A percentile compares a stretch with the other conserved stretches of the same genome.
Evolutionary conservation across 2,888 invertebrate species (phyloP).

Genomic region (Amphipoea oculea): DNA sequence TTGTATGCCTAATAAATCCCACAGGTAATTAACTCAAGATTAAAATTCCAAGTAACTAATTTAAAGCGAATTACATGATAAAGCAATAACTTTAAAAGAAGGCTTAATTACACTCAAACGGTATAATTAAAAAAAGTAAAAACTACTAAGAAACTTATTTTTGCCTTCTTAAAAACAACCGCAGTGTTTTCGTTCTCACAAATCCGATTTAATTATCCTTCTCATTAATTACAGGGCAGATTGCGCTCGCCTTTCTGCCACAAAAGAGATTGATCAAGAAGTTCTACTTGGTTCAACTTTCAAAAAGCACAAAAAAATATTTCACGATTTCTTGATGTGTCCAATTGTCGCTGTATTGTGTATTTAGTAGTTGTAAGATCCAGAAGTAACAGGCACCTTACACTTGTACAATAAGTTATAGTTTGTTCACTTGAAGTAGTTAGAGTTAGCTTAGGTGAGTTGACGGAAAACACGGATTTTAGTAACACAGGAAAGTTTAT

Average conservation of each 20-base stretch:
- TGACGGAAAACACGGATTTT: no score
- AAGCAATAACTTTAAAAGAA: slow-evolving; percentile 20
- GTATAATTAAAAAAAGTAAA: slow-evolving; percentile 30
- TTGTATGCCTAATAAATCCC: slow-evolving; percentile 12
- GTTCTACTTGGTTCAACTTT: not conserved
- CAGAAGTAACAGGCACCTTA: no score
- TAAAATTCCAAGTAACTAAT: slow-evolving; percentile 28
- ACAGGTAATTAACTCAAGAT: slow-evolving; percentile 12
- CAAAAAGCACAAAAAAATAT: not conserved
- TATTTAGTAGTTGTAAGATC: not conserved
- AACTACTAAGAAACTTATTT: slow-evolving; percentile 59
- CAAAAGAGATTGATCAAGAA: slow-evolving; percentile 23
- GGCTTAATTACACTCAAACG: slow-evolving; percentile 36
- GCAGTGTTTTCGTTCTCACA: slow-evolving; percentile 69
- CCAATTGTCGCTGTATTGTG: not conserved
- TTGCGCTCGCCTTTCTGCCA: slow-evolving; percentile 71
- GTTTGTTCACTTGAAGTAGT: no score
- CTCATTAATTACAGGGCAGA: slow-evolving; percentile 83
- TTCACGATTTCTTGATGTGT: not conserved
- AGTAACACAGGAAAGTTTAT: no score
- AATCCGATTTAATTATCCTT: slow-evolving; percentile 80
- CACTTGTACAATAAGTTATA: no score
- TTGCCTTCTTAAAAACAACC: slow-evolving; percentile 49
- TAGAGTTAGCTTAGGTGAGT: no score
- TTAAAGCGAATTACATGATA: slow-evolving; percentile 26